Evolutionary conservation across 1,140 invertebrate species (phyloP), one percentile per base, ranked within the genome.

Genomic region (Branchinecta lynchi): DNA sequence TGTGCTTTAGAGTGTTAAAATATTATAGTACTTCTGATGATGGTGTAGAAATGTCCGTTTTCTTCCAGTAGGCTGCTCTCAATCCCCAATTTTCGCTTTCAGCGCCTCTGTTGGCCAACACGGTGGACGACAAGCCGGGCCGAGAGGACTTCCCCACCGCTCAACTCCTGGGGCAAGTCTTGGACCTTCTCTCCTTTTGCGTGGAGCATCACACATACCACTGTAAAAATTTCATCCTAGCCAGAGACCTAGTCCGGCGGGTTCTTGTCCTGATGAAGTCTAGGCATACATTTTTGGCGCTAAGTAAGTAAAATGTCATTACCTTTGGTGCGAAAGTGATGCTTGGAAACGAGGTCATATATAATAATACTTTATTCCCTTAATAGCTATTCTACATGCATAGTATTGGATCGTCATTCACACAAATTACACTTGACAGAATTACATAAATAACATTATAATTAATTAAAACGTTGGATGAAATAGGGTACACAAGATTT

Each of bases 201-300:
- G 93, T 99, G n/a, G 96, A 99, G 80, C 95, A 98, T 83, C 97
- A 99, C 81, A 81, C 82, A 12, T 98, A 96, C 82, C 94, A 98
- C 79, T 96, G 98, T 77, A 97, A 97, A 79, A 97, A 96, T 77
- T 98, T 93, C 80, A 90, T 98, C 78, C 85, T 98, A 73, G 93
- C 93, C 79, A 97, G 96, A 82, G 94, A 99, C 82, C 83, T 99
- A 72, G 83, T 99, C 68, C 86, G 90, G 77, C 85, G 90, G 79
- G 93, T 99, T 78, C 82, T 98, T 72, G 92, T 98, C 71, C 83
- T 98, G 66, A 94, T 98, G 89, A 94, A 95, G 79, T 98, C 95
- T 44, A 91, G 88, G 76, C 96, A 99, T 81, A 95, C 94, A 75
- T 99, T 99, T 83, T 85, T 99, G 74, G 93, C 96, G 72, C 84